Conservation (phyloP, 2,888 invertebrate species). For the Oasisia sp. region DNA sequence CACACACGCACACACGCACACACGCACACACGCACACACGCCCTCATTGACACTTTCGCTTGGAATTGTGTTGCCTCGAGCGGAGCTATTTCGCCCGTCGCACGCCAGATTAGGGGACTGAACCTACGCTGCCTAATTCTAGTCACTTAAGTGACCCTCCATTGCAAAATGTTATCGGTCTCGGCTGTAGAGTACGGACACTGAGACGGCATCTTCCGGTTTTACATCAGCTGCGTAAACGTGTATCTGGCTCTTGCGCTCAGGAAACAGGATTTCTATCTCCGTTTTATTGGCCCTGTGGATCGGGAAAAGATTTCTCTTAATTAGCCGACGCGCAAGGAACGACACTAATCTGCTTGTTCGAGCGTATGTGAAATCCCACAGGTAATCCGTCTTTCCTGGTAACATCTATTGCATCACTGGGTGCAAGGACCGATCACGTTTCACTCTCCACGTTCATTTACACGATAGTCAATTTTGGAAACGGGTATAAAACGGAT, state of each 20-base stretch:
- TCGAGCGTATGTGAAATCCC: constrained; percentile 9
- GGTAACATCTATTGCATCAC: neutral
- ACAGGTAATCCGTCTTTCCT: neutral
- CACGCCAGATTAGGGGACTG: too few relatives aligned
- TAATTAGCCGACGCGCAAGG: neutral
- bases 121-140: too few relatives aligned
- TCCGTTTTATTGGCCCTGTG: neutral
- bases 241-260: neutral
- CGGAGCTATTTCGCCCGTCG: too few relatives aligned
- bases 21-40: too few relatives aligned
- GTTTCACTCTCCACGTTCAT: neutral
- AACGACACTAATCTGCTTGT: neutral
- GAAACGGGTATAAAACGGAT: too few relatives aligned
- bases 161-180: too few relatives aligned
- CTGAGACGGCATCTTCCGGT: too few relatives aligned
- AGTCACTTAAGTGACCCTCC: too few relatives aligned
- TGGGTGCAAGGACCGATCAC: neutral
- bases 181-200: too few relatives aligned
- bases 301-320: neutral
- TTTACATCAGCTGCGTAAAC: neutral
- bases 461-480: neutral
- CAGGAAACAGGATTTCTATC: neutral
- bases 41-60: too few relatives aligned
- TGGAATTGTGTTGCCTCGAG: too few relatives aligned
- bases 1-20: too few relatives aligned